Evolutionary conservation across 2,888 invertebrate species (phyloP).

Genomic region (Pherbina coryleti): DNA sequence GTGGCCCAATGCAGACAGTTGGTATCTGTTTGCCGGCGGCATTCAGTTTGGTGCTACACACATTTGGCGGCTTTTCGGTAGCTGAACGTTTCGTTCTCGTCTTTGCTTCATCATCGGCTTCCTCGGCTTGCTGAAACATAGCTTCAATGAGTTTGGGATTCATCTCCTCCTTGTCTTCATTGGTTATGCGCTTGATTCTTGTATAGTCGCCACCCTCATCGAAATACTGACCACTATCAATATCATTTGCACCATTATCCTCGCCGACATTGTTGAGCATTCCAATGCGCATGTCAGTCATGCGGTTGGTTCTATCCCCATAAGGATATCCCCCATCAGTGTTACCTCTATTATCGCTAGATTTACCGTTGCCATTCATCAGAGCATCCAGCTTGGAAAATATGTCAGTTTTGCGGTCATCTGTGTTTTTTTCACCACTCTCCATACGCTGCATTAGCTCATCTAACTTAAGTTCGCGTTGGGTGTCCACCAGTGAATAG

Average conservation of each 20-base stretch:
- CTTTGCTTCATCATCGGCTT: not conserved
- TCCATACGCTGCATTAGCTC: slow-evolving; percentile 51
- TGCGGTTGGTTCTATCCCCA: not conserved
- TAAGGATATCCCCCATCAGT: not conserved
- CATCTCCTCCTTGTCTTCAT: not conserved
- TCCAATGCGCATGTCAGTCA: not conserved
- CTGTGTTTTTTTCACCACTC: not conserved
- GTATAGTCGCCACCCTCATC: not conserved
- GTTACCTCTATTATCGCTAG: not conserved
- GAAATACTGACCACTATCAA: not conserved
- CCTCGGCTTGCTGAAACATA: not conserved
- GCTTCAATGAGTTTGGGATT: not conserved
- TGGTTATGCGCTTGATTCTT: slow-evolving; percentile 14
- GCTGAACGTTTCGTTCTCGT: not conserved
- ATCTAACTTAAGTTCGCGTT: slow-evolving; percentile 49
- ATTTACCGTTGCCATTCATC: not conserved
- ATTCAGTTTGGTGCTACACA: no score
- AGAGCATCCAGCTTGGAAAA: not conserved
- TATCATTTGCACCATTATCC: not conserved
- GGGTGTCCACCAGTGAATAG: slow-evolving; percentile 51
- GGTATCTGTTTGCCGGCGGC: no score
- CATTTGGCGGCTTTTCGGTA: no score
- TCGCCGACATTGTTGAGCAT: not conserved
- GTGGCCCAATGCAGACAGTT: no score
- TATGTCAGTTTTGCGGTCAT: not conserved